Evolutionary conservation across 2,113 vertebrate genomes (phyloP), one percentile per base, ranked within the genome.

Genomic region (Neofelis nebulosa): DNA sequence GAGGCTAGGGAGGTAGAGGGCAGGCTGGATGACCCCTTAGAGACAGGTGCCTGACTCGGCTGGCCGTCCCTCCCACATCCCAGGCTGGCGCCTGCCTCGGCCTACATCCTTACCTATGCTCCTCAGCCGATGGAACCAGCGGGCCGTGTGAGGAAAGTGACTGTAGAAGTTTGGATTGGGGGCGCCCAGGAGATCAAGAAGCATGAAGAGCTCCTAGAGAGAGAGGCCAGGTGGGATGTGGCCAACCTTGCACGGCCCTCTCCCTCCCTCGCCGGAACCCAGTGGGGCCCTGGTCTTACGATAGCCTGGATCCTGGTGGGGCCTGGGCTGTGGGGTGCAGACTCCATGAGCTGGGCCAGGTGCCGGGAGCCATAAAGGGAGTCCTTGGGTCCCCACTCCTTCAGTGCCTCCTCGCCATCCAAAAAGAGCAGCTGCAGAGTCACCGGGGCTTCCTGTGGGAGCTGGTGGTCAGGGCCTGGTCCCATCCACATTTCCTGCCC

Each of bases 331-430:
- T 99, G 99, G 2, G 98, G 98, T 0, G 98, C 98, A 45, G 94
- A 93, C 0, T 98, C 98, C 99, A 99, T 99, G 23, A 97, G 98
- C 41, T 99, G 98, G 0, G 99, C 99, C 93, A 99, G 98, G 98
- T 99, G 99, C 38, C 99, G 99, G 13, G 99, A 99, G 15, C 99
- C 99, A 0, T 99, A 99, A 25, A 99, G 98, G 0, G 99, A 99
- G 93, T 99, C 99, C 0, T 98, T 98, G 96, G 92, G 98, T 0
- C 99, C 99, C 99, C 99, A 99, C 25, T 99, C 98, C 91, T 98
- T 99, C 27, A 99, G 99, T 0, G 99, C 99, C 97, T 99, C 99
- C 95, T 99, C 99, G 0, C 99, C 99, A 0, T 99, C 99, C 69
- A 99, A 98, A 97, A 99, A 99, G 23, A 99, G 99, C 21, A 99